phyloP scores from a whole-genome alignment of 2,797 vertebrate species.

The Gouania willdenowi region DNA sequence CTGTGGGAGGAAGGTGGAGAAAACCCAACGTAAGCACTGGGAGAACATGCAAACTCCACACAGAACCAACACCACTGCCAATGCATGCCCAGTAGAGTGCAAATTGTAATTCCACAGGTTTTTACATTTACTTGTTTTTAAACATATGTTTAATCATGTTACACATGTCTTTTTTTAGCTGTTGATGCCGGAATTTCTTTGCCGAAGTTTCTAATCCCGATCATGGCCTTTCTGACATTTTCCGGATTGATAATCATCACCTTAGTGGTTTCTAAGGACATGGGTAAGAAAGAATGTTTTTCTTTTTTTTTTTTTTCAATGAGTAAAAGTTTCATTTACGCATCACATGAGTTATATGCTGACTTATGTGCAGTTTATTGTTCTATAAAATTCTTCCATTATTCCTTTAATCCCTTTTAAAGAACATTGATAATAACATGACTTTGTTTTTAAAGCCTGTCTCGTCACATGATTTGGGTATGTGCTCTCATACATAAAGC shows the following conservation, averaged over 20 bases:
- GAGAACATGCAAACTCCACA: no score
- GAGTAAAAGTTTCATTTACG: no score
- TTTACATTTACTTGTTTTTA: no score
- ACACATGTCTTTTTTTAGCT: slow-evolving; percentile 27
- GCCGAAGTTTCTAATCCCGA: slow-evolving; percentile 33
- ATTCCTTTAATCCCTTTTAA: background rate
- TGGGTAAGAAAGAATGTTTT: slow-evolving; percentile 26
- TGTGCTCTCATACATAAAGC: slow-evolving; percentile 28
- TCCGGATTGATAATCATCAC: slow-evolving; percentile 25
- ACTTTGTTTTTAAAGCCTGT: slow-evolving; percentile 2
- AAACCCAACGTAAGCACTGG: no score
- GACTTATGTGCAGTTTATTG: no score
- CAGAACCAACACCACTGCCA: no score
- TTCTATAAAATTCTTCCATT: no score
- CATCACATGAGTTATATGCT: no score
- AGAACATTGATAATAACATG: background rate
- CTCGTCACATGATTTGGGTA: slow-evolving; percentile 28
- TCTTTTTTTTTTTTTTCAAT: background rate
- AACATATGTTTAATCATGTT: no score
- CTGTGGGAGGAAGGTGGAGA: no score
- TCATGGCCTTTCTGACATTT: slow-evolving; percentile 32
- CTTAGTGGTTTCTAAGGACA: slow-evolving; percentile 29
- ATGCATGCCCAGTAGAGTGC: no score
- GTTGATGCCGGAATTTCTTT: slow-evolving; percentile 20
- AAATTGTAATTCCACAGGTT: no score